These are phyloP conservation scores for Gopherus evgoodei DNA, from an alignment of 2,113 vertebrate genomes.

Conservation along the genomic window DNA sequence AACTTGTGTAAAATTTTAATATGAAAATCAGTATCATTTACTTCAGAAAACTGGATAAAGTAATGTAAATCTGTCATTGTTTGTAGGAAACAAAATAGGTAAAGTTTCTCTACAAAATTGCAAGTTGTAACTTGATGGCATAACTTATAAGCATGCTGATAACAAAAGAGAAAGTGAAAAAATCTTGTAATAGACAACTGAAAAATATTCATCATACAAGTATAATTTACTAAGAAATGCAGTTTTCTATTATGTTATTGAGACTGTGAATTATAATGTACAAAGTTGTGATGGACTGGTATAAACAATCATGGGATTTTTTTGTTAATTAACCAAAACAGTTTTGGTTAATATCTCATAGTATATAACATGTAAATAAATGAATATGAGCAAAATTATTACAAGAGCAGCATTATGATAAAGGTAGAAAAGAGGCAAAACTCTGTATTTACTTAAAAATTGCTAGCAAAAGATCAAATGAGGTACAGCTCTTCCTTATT, in stretches of 20 bases:
- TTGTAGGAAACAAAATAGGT: neutral
- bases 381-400: slow-evolving; percentile 13
- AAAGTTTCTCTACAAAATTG: neutral
- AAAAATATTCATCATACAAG: accelerated
- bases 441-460: slow-evolving; percentile 49
- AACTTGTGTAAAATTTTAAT: neutral
- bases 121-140: neutral
- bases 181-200: neutral
- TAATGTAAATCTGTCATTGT: neutral
- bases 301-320: neutral
- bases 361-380: neutral
- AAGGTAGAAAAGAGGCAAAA: slow-evolving; percentile 37
- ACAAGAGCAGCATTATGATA: slow-evolving; percentile 22
- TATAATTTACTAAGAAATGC: neutral
- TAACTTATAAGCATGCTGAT: neutral
- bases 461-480: slow-evolving; percentile 41
- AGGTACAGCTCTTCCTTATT: slow-evolving; percentile 67
- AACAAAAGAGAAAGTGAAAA: neutral
- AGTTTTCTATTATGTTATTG: neutral
- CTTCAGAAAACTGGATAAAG: neutral
- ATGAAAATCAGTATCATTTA: neutral
- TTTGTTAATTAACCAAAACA: neutral
- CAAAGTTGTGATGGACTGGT: neutral
- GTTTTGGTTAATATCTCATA: neutral
- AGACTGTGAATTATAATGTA: neutral